Base-by-base conservation (phyloP, 2,888 invertebrate species). In the Pogonocherus hispidulus region DNA sequence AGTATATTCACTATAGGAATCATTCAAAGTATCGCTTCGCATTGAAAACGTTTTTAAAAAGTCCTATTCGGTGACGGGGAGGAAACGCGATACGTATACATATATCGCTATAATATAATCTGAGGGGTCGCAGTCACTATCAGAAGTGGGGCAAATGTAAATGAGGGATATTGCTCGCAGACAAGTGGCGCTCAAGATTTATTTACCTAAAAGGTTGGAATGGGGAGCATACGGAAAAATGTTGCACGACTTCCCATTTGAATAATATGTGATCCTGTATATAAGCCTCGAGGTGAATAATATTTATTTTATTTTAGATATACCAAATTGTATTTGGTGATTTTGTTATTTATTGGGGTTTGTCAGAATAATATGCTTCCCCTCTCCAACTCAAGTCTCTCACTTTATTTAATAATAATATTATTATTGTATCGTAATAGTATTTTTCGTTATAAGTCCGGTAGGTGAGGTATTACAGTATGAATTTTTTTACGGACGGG, bases 81-180 rank as follows among this genome's bases (percentile, higher is more conserved):
- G 32, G 52, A 32, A 52, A 44, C 44, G 57, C 23, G 16, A 37
- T 37, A 54, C 18, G 35, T 41, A 55, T 55, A 47, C 47, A 20
- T 41, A 41, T 41, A 41, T 41, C 41, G 9, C 41, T n/a, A 52
- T 32, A 5, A n/a, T 52, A 11, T 32, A 32, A 32, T 32, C 18
- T 32, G 52, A 8, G 52, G 52, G 32, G 27, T 32, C 32, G 63
- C 63, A 69, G 67, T 55, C 47, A 66, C 66, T 67, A 71, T 69
- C 74, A 72, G 75, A 74, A 78, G 71, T 75, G 77, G 74, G 76
- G 75, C 77, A 78, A 75, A 79, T 79, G 79, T 78, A 79, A 78
- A 79, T 78, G 78, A 78, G 72, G 73, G 23, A 57, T 44, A 60
- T 60, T 35, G 60, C 68, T 64, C 49, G 64, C 60, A 62, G 64